These are phyloP conservation scores for Smutsia gigantea DNA, from an alignment of 2,797 vertebrate genomes.

Conservation along the genomic window DNA sequence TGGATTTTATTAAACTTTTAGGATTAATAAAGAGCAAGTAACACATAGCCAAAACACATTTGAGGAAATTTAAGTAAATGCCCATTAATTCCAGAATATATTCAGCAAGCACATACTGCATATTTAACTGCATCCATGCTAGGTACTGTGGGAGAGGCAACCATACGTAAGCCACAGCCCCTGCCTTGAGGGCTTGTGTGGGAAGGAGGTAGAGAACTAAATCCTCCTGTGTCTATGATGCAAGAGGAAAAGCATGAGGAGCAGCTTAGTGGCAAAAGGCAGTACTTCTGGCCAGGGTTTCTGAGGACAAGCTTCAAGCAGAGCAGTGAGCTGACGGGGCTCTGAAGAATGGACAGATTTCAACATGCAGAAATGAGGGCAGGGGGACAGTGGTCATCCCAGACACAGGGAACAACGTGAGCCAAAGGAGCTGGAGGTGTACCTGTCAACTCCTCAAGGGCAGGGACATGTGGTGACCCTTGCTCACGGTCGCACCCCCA, in stretches of 20 bases:
- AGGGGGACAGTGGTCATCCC: not conserved
- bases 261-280: not conserved
- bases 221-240: not conserved
- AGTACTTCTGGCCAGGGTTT: not conserved
- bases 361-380: fast-evolving
- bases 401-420: not conserved
- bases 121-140: not conserved
- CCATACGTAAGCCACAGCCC: not conserved
- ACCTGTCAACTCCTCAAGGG: too few species aligned
- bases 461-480: not conserved
- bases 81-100: not conserved
- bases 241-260: not conserved
- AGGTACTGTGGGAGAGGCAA: not conserved
- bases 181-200: not conserved
- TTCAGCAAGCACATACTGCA: not conserved
- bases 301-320: not conserved
- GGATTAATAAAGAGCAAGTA: not conserved
- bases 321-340: too few species aligned
- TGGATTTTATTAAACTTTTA: not conserved
- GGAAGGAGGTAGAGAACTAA: not conserved
- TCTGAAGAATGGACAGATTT: not conserved
- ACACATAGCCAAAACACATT: not conserved
- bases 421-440: not conserved
- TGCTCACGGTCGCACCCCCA: not conserved
- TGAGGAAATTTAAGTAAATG: not conserved